Evolutionary conservation across 2,797 vertebrate genomes (phyloP).

Genomic region (Sebastes hubbsi): DNA sequence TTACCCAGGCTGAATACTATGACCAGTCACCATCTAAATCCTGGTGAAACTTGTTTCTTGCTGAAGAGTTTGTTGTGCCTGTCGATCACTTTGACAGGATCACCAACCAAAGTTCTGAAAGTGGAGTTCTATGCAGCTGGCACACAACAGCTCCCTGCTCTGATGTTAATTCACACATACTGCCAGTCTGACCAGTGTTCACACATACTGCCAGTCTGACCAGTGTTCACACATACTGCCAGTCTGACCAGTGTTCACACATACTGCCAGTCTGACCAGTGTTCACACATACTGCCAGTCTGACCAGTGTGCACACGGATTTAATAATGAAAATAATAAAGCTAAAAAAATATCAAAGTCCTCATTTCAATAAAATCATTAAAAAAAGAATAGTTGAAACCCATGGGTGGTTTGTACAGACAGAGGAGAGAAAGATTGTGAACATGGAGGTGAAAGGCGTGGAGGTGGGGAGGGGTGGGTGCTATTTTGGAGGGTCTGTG

Average conservation of each 20-base stretch:
- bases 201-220: too few relatives aligned
- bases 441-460: neutral
- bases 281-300: too few relatives aligned
- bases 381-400: neutral
- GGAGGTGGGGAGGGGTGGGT: neutral
- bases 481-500: conserved; percentile 96
- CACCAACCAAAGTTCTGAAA: neutral
- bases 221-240: too few relatives aligned
- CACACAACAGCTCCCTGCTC: neutral
- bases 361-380: neutral
- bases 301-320: neutral
- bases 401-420: conserved; percentile 12
- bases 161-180: neutral
- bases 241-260: too few relatives aligned
- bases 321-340: neutral
- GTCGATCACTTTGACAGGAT: neutral
- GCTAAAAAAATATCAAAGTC: neutral
- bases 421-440: neutral
- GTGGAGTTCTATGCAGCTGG: neutral
- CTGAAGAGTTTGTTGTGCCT: neutral
- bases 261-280: too few relatives aligned
- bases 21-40: neutral
- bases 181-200: neutral
- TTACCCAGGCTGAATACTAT: neutral
- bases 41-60: neutral